Percentiles rank a stretch among this genome's conserved stretches.
Evolutionary conservation across 2,113 vertebrate species (phyloP).

Genomic region (Thinocorus orbignyianus): DNA sequence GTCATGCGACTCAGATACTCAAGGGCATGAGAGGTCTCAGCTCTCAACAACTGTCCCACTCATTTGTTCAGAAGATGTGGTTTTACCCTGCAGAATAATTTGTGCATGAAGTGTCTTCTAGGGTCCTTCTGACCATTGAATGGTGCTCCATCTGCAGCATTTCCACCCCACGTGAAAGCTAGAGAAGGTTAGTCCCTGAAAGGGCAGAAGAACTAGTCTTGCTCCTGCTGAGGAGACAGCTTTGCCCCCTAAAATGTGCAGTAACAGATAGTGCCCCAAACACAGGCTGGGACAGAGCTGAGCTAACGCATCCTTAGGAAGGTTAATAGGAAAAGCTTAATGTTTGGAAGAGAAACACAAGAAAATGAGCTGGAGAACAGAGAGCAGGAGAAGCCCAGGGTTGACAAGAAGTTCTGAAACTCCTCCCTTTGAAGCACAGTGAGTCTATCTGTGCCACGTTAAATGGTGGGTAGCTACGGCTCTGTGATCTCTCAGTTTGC

Average conservation of each 20-base stretch:
- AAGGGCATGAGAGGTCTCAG: not conserved
- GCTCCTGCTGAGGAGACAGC: not conserved
- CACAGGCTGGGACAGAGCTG: not conserved
- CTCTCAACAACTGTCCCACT: not conserved
- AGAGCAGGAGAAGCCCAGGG: not conserved
- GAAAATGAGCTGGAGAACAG: not conserved
- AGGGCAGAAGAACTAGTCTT: not conserved
- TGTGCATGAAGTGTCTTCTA: not conserved
- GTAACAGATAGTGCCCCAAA: not conserved
- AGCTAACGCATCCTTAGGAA: not conserved
- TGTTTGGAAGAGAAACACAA: not conserved
- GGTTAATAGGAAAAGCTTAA: not conserved
- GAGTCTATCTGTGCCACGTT: accelerated
- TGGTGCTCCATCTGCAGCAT: not conserved
- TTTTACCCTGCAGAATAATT: not conserved
- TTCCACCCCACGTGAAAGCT: accelerated
- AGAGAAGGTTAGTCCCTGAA: not conserved
- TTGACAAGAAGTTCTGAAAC: not conserved
- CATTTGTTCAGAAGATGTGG: not conserved
- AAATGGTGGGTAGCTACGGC: not conserved
- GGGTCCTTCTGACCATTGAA: not conserved
- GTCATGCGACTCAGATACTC: not conserved
- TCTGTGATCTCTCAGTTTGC: not conserved
- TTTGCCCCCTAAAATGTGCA: accelerated
- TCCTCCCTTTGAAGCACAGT: not conserved